Conservation (phyloP, 2,888 invertebrate genomes). For the Drosophila diplacantha region DNA sequence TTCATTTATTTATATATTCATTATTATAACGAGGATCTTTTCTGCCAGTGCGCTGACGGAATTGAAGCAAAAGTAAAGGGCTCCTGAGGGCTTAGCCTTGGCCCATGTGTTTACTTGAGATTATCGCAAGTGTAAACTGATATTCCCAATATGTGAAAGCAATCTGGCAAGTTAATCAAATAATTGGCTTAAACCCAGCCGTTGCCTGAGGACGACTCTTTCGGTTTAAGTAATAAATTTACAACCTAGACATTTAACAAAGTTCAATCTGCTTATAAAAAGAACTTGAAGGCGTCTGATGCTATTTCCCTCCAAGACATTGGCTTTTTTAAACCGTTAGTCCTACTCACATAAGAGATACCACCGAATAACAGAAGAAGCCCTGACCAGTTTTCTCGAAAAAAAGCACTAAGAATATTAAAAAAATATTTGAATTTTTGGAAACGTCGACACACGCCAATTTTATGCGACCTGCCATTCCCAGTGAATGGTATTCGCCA, state of each 20-base stretch:
- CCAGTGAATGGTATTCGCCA: slow-evolving; percentile 18
- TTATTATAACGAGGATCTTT: not conserved
- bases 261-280: not conserved
- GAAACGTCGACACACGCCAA: slow-evolving; percentile 33
- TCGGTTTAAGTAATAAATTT: not conserved
- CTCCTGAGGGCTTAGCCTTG: slow-evolving; percentile 31
- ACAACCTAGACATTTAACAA: not conserved
- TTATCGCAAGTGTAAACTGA: slow-evolving; percentile 28
- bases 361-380: slow-evolving; percentile 3
- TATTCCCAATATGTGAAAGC: slow-evolving; percentile 21
- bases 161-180: slow-evolving; percentile 10
- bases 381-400: not conserved
- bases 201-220: not conserved
- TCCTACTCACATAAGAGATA: not conserved
- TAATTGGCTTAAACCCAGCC: slow-evolving; percentile 24
- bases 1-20: not conserved
- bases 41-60: slow-evolving; percentile 9
- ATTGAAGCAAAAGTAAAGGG: slow-evolving; percentile 28
- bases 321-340: not conserved
- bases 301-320: not conserved
- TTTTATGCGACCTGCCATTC: slow-evolving; percentile 25
- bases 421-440: slow-evolving; percentile 46
- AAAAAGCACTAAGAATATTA: slow-evolving; percentile 16
- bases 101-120: slow-evolving; percentile 15
- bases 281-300: not conserved